Percentiles rank a stretch among this genome's conserved stretches.
phyloP scores from a whole-genome alignment of 1,140 invertebrate species.

The Drosophila melanica region DNA sequence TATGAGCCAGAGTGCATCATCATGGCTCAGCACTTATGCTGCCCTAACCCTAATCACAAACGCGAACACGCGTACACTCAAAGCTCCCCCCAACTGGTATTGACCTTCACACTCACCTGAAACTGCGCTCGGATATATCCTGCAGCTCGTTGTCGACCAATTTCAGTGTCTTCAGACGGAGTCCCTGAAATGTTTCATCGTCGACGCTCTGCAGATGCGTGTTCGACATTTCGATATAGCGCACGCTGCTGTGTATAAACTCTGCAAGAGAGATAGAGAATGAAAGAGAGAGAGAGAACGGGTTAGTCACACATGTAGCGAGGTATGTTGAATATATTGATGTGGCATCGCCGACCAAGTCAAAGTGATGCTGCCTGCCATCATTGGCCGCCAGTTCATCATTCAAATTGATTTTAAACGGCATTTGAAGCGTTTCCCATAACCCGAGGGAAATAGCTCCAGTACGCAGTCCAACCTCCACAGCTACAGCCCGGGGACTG shows the following conservation, averaged over 20 bases:
- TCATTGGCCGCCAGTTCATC: slow-evolving; percentile 63
- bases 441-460: slow-evolving; percentile 44
- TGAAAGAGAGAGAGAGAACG: background rate
- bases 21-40: slow-evolving; percentile 52
- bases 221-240: slow-evolving; percentile 85
- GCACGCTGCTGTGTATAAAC: slow-evolving; percentile 84
- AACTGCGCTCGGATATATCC: slow-evolving; percentile 83
- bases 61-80: slow-evolving; percentile 11
- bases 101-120: slow-evolving; percentile 76
- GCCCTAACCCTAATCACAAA: slow-evolving; percentile 18
- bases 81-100: background rate
- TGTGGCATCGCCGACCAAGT: slow-evolving; percentile 11
- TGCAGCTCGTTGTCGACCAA: slow-evolving; percentile 86
- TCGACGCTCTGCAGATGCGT: slow-evolving; percentile 85
- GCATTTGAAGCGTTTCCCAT: slow-evolving; percentile 75
- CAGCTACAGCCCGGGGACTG: slow-evolving; percentile 5
- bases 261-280: slow-evolving; percentile 61
- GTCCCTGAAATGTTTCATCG: slow-evolving; percentile 84
- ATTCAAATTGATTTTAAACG: slow-evolving; percentile 82
- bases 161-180: slow-evolving; percentile 85
- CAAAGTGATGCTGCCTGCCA: slow-evolving; percentile 34
- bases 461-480: background rate
- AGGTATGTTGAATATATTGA: slow-evolving; percentile 15
- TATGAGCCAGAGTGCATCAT: slow-evolving; percentile 43
- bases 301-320: background rate